These are phyloP conservation scores for Drosophila lacertosa DNA, from an alignment of 1,140 invertebrate species.

Conservation along the genomic window DNA sequence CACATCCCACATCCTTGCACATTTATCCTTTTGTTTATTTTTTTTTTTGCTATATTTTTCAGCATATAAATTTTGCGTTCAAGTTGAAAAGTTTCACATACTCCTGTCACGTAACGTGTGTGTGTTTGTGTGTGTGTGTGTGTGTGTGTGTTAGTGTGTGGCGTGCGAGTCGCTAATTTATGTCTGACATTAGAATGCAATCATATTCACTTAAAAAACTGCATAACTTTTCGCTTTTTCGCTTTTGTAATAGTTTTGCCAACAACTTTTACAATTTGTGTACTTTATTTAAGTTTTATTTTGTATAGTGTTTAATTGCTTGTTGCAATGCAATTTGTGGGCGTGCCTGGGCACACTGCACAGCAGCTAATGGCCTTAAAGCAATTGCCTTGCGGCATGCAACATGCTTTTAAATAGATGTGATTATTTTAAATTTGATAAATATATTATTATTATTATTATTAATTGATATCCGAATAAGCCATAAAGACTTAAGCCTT, in stretches of 20 bases:
- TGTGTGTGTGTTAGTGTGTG: conserved; percentile 33
- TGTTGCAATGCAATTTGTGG: conserved; percentile 42
- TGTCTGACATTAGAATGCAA: conserved; percentile 79
- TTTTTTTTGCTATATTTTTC: conserved; percentile 55
- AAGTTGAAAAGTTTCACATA: conserved; percentile 81
- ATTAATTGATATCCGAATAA: no score
- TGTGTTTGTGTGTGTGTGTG: conserved; percentile 13
- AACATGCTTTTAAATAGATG: no score
- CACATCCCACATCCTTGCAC: conserved; percentile 65
- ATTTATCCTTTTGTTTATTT: conserved; percentile 9
- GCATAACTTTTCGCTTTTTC: conserved; percentile 41
- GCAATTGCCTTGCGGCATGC: no score
- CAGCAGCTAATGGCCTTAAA: no score
- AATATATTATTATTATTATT: no score
- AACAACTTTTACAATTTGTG: background rate
- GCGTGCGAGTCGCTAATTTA: conserved; percentile 71
- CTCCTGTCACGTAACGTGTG: conserved; percentile 70
- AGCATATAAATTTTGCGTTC: conserved; percentile 77
- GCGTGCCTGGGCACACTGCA: no score
- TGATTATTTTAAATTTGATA: no score
- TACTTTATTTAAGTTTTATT: conserved; percentile 30
- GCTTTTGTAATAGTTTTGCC: conserved; percentile 7
- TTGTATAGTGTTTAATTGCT: conserved; percentile 40
- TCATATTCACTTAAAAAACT: conserved; percentile 78
- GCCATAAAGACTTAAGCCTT: no score